phyloP scores from a whole-genome alignment of 2,113 vertebrate species.

The Octodon degus region DNA sequence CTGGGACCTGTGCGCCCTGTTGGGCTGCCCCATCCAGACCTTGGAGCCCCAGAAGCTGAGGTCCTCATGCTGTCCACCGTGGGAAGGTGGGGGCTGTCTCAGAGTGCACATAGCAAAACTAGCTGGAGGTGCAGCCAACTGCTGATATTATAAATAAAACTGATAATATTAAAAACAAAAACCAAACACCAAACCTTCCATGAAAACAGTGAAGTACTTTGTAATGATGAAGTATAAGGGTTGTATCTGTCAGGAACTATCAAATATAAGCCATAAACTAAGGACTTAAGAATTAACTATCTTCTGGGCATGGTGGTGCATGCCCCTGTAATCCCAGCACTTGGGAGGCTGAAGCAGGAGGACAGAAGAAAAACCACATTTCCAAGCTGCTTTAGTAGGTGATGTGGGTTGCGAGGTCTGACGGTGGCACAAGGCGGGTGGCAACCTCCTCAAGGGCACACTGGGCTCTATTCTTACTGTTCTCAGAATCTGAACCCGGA shows the following conservation, averaged over 20 bases:
- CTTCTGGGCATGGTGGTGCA: background rate
- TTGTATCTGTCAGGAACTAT: background rate
- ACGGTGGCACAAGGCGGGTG: background rate
- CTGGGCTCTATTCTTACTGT: no score
- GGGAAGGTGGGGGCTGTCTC: background rate
- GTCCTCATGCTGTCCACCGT: background rate
- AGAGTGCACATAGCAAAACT: background rate
- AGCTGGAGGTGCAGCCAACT: background rate
- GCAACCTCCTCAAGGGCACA: background rate
- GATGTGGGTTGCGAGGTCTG: background rate
- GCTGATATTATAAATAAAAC: background rate
- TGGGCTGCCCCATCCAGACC: no score
- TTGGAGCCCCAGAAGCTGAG: background rate
- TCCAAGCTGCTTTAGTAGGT: background rate
- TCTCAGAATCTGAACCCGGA: background rate
- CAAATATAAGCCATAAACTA: background rate
- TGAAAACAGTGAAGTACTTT: background rate
- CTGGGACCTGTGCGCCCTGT: fast-evolving
- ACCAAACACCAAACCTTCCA: background rate
- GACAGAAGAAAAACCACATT: background rate
- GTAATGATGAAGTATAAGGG: no score
- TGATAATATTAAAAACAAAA: background rate
- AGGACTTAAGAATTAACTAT: background rate
- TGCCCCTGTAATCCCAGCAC: background rate
- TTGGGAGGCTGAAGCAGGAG: background rate